Evolutionary conservation across 2,113 vertebrate species (phyloP).

Genomic region (Atherinomorus stipes): DNA sequence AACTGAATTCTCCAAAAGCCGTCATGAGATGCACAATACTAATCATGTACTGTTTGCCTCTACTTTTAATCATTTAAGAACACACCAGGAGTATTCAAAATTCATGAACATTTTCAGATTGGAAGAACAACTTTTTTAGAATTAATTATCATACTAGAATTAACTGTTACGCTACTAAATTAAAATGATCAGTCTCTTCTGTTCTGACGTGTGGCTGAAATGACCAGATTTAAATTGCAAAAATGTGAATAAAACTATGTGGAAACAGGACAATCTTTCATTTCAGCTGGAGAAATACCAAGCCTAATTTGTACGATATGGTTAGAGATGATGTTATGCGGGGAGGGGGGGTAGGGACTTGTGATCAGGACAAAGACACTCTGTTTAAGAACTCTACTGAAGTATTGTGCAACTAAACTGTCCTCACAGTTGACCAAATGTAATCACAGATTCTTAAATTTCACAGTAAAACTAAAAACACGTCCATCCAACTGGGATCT

Average conservation of each 20-base stretch:
- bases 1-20: slow-evolving; percentile 26
- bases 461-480: neutral
- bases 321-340: too few relatives aligned
- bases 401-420: neutral
- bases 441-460: neutral
- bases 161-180: too few relatives aligned
- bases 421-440: slow-evolving; percentile 5
- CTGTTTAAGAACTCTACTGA: neutral
- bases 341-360: too few relatives aligned
- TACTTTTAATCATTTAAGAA: slow-evolving; percentile 19
- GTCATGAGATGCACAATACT: slow-evolving; percentile 25
- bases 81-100: slow-evolving; percentile 47
- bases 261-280: neutral
- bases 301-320: neutral
- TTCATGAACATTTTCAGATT: slow-evolving; percentile 58
- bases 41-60: slow-evolving; percentile 27
- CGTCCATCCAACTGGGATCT: slow-evolving; percentile 9
- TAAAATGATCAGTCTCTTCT: neutral
- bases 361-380: neutral
- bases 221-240: neutral
- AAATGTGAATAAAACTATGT: slow-evolving; percentile 1
- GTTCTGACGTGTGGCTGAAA: slow-evolving; percentile 5
- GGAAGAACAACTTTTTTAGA: neutral
- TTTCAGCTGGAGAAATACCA: neutral
- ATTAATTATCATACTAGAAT: too few relatives aligned